Percentiles rank a stretch among this genome's conserved stretches.
Conservation (phyloP, 2,888 invertebrate species). For the Hirtodrosophila duncani region DNA sequence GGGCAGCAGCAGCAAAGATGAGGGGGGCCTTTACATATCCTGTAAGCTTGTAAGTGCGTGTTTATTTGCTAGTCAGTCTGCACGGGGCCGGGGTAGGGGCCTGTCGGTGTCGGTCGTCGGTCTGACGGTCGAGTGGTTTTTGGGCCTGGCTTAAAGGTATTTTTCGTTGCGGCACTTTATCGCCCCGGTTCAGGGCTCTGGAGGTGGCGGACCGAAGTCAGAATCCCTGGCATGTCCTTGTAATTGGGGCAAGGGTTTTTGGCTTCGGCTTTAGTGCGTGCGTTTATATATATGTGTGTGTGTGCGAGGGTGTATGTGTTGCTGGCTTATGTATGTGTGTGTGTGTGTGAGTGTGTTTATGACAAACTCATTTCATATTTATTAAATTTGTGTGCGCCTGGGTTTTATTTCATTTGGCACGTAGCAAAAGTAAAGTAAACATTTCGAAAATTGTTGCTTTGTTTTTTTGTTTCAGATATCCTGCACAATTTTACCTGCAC, state of each 20-base stretch:
- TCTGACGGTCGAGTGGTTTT: conserved; percentile 23
- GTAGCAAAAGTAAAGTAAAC: conserved; percentile 53
- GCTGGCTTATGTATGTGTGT: no score
- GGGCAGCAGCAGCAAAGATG: conserved; percentile 11
- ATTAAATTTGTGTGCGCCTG: conserved; percentile 57
- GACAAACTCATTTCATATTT: conserved; percentile 67
- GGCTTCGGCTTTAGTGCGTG: neutral
- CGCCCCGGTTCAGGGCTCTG: conserved; percentile 46
- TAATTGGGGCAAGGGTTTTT: conserved; percentile 53
- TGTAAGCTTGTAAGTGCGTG: conserved; percentile 59
- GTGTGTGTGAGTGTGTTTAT: conserved; percentile 38
- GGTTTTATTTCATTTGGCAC: conserved; percentile 63
- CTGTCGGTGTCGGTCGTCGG: no score
- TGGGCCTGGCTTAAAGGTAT: conserved; percentile 50
- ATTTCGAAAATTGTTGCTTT: conserved; percentile 22
- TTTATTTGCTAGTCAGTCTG: conserved; percentile 62
- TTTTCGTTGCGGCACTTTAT: conserved; percentile 53
- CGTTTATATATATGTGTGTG: neutral
- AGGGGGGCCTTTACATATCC: no score
- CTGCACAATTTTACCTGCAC: no score
- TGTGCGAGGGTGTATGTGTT: neutral
- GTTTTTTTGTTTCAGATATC: conserved; percentile 18
- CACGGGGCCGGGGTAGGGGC: no score
- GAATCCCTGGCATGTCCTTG: conserved; percentile 29
- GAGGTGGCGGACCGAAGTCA: conserved; percentile 2